A percentile compares a stretch with the other conserved stretches of the same genome.
These are phyloP conservation scores for Coenonympha glycerion DNA, from an alignment of 2,888 invertebrate genomes.

Conservation along the genomic window DNA sequence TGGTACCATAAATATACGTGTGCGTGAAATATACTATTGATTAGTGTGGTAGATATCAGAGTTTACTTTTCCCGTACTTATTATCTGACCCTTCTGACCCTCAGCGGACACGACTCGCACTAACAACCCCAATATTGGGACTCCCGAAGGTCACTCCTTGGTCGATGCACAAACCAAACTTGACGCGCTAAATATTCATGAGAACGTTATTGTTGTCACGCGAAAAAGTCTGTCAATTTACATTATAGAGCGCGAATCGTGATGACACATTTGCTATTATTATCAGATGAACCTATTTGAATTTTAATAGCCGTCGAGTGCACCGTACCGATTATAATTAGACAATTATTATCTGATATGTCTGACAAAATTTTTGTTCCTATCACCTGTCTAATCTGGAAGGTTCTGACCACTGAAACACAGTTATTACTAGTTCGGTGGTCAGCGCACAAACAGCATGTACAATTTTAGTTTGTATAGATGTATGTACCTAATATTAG, in stretches of 20 bases:
- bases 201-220: conserved; percentile 25
- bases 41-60: background rate
- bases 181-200: conserved; percentile 27
- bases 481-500: too few species aligned
- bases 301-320: background rate
- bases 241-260: conserved; percentile 18
- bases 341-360: too few species aligned
- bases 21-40: background rate
- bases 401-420: too few species aligned
- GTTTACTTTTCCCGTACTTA: background rate
- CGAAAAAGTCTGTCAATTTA: conserved; percentile 27
- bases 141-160: conserved; percentile 34
- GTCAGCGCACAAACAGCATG: too few species aligned
- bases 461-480: too few species aligned
- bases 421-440: too few species aligned
- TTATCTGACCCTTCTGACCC: conserved; percentile 14
- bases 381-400: too few species aligned
- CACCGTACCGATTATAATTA: background rate
- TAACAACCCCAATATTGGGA: conserved; percentile 18
- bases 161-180: conserved; percentile 18
- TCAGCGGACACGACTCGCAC: conserved; percentile 12
- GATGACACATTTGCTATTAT: conserved; percentile 20
- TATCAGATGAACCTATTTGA: background rate
- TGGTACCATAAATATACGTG: background rate
- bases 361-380: too few species aligned